phyloP scores from a whole-genome alignment of 2,797 vertebrate genomes.

The Lepidocolaptes lacrymiger region DNA sequence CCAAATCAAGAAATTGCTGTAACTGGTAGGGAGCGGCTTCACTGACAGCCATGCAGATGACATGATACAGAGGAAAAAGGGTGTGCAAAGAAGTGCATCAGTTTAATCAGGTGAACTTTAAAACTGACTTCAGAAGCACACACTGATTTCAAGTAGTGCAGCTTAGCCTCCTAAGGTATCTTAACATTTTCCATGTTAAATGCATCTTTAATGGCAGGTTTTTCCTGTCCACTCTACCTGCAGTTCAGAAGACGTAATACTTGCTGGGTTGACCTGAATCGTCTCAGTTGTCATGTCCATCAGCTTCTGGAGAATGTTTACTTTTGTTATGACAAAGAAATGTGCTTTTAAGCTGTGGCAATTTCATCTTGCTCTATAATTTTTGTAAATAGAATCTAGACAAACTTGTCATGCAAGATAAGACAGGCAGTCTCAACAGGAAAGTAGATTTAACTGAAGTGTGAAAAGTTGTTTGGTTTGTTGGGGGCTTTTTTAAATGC shows the following conservation, averaged over 20 bases:
- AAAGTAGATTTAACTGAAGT: not conserved
- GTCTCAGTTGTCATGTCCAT: not conserved
- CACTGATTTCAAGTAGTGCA: not conserved
- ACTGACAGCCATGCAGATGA: not conserved
- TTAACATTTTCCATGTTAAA: not conserved
- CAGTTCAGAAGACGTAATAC: not conserved
- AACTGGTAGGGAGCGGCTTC: not conserved
- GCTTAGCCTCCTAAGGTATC: not conserved
- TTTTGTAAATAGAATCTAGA: not conserved
- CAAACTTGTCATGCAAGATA: not conserved
- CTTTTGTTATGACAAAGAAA: not conserved
- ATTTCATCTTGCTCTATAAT: not conserved
- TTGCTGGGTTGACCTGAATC: not conserved
- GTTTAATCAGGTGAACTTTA: not conserved
- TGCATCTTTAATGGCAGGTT: not conserved
- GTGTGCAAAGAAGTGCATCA: not conserved
- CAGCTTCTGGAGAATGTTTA: constrained; percentile 26
- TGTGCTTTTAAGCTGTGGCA: not conserved
- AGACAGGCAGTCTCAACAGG: not conserved
- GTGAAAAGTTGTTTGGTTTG: not conserved
- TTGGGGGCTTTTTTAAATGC: not conserved
- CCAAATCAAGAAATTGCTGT: not conserved
- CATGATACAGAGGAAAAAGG: not conserved
- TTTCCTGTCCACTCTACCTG: not conserved
- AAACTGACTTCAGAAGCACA: not conserved